A percentile compares a stretch with the other conserved stretches of the same genome.
phyloP scores from a whole-genome alignment of 1,140 invertebrate genomes.

The Tachypleus tridentatus region DNA sequence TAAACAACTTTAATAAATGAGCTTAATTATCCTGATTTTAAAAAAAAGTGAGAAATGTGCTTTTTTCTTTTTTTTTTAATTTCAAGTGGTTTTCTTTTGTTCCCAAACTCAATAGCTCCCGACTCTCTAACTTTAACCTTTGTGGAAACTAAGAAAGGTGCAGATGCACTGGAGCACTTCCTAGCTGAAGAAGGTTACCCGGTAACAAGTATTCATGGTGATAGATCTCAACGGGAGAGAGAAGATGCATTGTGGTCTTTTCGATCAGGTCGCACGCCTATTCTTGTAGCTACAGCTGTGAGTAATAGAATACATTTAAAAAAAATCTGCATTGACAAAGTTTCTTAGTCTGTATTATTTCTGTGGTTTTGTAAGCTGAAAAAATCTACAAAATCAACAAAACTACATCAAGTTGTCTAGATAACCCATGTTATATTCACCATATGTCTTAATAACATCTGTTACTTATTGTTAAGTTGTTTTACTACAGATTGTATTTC shows the following conservation, averaged over 20 bases:
- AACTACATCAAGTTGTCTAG: too few species aligned
- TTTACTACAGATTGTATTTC: too few species aligned
- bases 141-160: slow-evolving; percentile 97
- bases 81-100: slow-evolving; percentile 10
- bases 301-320: not conserved
- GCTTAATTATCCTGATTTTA: not conserved
- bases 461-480: too few species aligned
- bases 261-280: slow-evolving; percentile 76
- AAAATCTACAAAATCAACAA: too few species aligned
- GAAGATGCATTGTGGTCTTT: slow-evolving; percentile 88
- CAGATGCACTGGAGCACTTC: slow-evolving; percentile 87
- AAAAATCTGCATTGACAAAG: not conserved
- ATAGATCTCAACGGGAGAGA: slow-evolving; percentile 84
- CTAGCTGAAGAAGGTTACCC: slow-evolving; percentile 75
- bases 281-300: slow-evolving; percentile 95
- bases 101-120: slow-evolving; percentile 26
- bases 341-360: too few species aligned
- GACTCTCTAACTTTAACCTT: slow-evolving; percentile 57
- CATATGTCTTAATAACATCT: too few species aligned
- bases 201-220: slow-evolving; percentile 96
- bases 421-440: too few species aligned
- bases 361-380: too few species aligned
- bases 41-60: not conserved
- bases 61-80: too few species aligned
- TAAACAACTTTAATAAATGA: too few species aligned